Evolutionary conservation across 2,888 invertebrate genomes (phyloP), one percentile per base, ranked within the genome.

Genomic region (Rotaria magnacalcarata): DNA sequence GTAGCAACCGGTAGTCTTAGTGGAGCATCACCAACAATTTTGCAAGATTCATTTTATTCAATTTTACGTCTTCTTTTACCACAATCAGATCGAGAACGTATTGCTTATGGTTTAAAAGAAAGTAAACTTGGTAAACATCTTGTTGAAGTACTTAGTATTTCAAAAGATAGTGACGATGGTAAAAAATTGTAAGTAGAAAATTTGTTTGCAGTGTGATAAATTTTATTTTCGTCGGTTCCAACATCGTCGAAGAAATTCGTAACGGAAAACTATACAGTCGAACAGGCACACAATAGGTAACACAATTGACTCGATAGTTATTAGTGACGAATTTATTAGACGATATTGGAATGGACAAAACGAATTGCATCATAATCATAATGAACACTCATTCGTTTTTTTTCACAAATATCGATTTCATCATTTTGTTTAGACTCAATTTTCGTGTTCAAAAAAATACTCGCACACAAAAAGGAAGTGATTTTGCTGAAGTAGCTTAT

Each of bases 51-150:
- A 7, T 92, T 92, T 88, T 96, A 93, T 90, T 94, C 95, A 14
- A 92, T 95, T 75, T 90, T 97, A 88, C 93, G 96, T 88, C 92
- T 96, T 56, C 90, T 97, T 19, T 89, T 96, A 52, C 96, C 96
- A 0, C 93, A 93, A 87, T 91, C 93, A 56, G 97, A 97, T 89
- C 93, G 94, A 88, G 94, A 94, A 88, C 93, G 96, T 88, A 93
- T 93, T 67, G 93, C 95, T 0, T 96, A 96, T 91, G 95, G 96
- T 41, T 92, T 97, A 87, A 95, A 95, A 91, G 94, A 95, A 90
- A 91, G 91, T 88, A 86, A 87, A 88, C 92, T 97, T 87, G 94
- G 94, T 0, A 93, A 93, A 88, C 90, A 94, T 58, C 93, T 95
- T 87, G 94, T 95, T n/a, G 90, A 91, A 58, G 94, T 95, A 85